These are phyloP conservation scores for Eurystomus gularis DNA, from an alignment of 2,113 vertebrate genomes.

Conservation along the genomic window DNA sequence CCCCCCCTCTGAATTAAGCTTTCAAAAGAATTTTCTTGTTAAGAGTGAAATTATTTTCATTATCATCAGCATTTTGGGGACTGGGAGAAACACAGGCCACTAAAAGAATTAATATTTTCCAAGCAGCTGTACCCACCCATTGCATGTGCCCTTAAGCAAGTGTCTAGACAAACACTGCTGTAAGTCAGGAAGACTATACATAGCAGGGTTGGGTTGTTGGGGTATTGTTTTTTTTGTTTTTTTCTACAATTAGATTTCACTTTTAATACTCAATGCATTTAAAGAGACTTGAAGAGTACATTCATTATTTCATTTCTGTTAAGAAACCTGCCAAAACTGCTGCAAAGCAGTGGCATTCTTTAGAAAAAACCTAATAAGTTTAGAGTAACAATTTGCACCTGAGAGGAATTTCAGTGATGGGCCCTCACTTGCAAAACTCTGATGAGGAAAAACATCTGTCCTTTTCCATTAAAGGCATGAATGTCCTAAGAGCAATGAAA, in stretches of 20 bases:
- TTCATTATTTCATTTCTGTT: background rate
- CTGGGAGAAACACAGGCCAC: background rate
- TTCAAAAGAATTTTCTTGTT: background rate
- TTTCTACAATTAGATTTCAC: background rate
- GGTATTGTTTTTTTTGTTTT: no score
- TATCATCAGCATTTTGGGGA: background rate
- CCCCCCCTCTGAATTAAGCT: rapidly evolving
- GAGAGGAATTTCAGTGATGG: background rate
- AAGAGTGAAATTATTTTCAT: background rate
- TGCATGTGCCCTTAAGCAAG: background rate
- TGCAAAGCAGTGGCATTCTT: background rate
- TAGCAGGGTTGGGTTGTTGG: background rate
- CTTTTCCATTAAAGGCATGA: slow-evolving; percentile 16
- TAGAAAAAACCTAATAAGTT: background rate
- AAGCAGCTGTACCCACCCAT: background rate
- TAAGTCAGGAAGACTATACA: background rate
- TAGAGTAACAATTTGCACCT: background rate
- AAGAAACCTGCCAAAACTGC: background rate
- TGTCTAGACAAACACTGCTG: background rate
- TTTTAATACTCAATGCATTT: background rate
- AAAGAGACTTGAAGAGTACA: background rate
- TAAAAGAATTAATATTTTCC: background rate
- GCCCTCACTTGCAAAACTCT: background rate
- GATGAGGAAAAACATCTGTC: background rate
- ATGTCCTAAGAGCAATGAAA: background rate